These are phyloP conservation scores for Chymomyza amoena DNA, from an alignment of 2,888 invertebrate genomes.

Conservation along the genomic window DNA sequence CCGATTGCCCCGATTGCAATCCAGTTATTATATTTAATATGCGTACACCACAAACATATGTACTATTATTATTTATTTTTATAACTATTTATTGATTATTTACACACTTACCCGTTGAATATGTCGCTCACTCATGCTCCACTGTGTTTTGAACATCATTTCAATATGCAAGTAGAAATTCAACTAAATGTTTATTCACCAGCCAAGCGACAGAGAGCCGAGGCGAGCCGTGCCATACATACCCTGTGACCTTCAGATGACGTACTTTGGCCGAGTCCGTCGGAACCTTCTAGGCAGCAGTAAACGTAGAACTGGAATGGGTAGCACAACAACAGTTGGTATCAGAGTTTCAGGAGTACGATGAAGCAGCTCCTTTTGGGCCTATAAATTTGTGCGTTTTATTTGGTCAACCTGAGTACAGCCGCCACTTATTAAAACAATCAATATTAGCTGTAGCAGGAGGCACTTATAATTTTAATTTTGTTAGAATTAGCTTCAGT, in stretches of 20 bases:
- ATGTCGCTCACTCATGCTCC: slow-evolving; percentile 41
- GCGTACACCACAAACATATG: background rate
- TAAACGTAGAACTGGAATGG: no score
- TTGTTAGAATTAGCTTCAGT: no score
- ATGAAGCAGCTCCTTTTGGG: background rate
- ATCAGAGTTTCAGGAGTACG: slow-evolving; percentile 20
- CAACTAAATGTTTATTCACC: slow-evolving; percentile 37
- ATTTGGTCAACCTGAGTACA: background rate
- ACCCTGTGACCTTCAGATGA: background rate
- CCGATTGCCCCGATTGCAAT: background rate
- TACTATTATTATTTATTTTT: background rate
- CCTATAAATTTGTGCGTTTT: background rate
- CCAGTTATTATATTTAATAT: background rate
- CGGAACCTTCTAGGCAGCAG: slow-evolving; percentile 60
- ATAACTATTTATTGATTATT: slow-evolving; percentile 9
- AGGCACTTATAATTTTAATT: no score
- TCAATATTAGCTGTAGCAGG: background rate
- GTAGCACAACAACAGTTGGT: slow-evolving; percentile 51
- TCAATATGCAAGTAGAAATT: slow-evolving; percentile 52
- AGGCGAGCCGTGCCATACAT: background rate
- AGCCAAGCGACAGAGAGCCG: no score
- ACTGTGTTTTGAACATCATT: slow-evolving; percentile 57
- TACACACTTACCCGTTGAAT: slow-evolving; percentile 51
- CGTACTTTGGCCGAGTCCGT: slow-evolving; percentile 18
- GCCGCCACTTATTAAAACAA: background rate